Evolutionary conservation across 2,888 invertebrate genomes (phyloP), one percentile per base, ranked within the genome.

Genomic region (Antitype chi): DNA sequence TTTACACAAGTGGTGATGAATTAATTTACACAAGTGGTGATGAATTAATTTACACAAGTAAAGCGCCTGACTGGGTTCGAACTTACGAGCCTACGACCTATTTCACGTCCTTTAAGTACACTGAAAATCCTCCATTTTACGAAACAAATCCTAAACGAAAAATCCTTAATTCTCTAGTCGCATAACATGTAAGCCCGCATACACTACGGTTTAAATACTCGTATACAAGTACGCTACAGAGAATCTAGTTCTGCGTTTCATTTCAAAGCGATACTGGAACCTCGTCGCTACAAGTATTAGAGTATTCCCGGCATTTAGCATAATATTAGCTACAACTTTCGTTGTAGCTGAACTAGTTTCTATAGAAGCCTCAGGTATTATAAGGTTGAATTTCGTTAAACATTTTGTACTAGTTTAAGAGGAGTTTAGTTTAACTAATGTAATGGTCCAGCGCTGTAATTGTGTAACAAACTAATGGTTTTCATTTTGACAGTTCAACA

Each of bases 261-360:
- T 80, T 63, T 74, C 70, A 69, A 68, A 84, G 76, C 60, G 4
- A 63, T 73, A 73, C 73, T 70, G 28, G 73, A 64, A 63, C 62
- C 70, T 59, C 43, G 75, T 62, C 63, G 57, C 70, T 15, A 25
- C 49, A 38, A 60, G 64, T 20, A 25, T 43, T 57, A 59, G 62
- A 70, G 25, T 67, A 73, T 84, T 80, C 76, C 53, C 25, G 67
- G 73, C 13, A 68, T 70, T 72, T 59, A 28, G 57, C 32, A 71
- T 76, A 57, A 79, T 71, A 64, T 69, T 71, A 55, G n/a, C n/a
- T 52, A 57, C 64, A 70, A 68, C 53, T 71, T 69, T 74, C 74
- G 57, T 76, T 69, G 43, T n/a, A 75, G n/a, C 47, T 71, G 25
- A 74, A 81, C 81, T 59, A 63, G 71, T 76, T 81, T 47, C 32